Evolutionary conservation across 1,140 invertebrate genomes (phyloP).

Genomic region (Neelides sp.): DNA sequence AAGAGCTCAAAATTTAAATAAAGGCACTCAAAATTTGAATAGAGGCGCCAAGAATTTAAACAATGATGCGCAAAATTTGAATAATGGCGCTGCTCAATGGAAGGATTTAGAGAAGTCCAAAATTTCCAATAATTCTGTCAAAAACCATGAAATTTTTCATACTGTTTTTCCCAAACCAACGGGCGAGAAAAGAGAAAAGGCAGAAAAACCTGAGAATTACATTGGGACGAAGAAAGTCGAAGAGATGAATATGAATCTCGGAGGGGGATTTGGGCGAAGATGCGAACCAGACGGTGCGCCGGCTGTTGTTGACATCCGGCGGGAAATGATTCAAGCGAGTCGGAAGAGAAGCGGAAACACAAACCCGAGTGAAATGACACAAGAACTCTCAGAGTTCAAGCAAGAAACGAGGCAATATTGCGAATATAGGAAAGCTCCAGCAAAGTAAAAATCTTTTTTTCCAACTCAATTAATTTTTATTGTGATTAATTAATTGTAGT

Average conservation of each 20-base stretch:
- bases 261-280: slow-evolving; percentile 10
- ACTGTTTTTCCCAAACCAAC: too few species aligned
- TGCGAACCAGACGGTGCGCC: slow-evolving; percentile 35
- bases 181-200: slow-evolving; percentile 7
- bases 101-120: too few species aligned
- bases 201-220: slow-evolving; percentile 6
- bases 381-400: slow-evolving; percentile 39
- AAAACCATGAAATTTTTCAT: too few species aligned
- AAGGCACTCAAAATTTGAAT: too few species aligned
- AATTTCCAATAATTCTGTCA: too few species aligned
- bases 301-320: slow-evolving; percentile 21
- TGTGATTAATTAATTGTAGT: too few species aligned
- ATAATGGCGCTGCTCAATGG: too few species aligned
- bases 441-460: slow-evolving; percentile 11
- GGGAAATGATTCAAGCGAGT: slow-evolving; percentile 29
- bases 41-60: too few species aligned
- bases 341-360: slow-evolving; percentile 24
- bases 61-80: too few species aligned
- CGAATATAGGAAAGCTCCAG: slow-evolving; percentile 37
- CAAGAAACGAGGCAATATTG: slow-evolving; percentile 41
- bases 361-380: slow-evolving; percentile 24
- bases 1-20: not conserved
- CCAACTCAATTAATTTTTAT: slow-evolving; percentile 8
- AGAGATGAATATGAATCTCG: not conserved
- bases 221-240: not conserved